A percentile compares a stretch with the other conserved stretches of the same genome.
phyloP scores from a whole-genome alignment of 2,888 invertebrate genomes.

The Caenorhabditis imperialis region DNA sequence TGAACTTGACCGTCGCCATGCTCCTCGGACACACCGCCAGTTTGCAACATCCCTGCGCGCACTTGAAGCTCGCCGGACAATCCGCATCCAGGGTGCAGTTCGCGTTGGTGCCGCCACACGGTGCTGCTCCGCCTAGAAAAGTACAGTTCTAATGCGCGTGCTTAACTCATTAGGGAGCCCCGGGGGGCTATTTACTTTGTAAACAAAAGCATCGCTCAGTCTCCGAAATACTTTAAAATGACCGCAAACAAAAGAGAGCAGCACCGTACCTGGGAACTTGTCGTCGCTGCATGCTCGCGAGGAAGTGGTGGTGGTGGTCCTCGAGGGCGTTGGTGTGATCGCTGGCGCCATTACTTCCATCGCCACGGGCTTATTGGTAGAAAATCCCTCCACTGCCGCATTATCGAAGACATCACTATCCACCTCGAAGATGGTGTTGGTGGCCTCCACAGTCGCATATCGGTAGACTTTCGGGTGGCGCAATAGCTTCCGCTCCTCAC shows the following conservation, averaged over 20 bases:
- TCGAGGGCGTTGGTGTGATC: constrained; percentile 29
- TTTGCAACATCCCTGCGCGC: constrained; percentile 63
- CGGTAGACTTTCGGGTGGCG: constrained; percentile 46
- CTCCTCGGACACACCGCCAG: constrained; percentile 61
- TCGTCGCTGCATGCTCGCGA: neutral
- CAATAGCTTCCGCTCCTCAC: constrained; percentile 49
- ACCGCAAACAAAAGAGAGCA: constrained; percentile 42
- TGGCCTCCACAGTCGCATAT: constrained; percentile 45
- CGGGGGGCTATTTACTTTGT: constrained; percentile 49
- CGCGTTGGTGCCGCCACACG: constrained; percentile 57
- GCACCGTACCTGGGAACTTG: no score
- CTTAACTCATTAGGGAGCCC: neutral
- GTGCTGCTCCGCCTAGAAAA: constrained; percentile 49
- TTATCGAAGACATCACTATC: constrained; percentile 44
- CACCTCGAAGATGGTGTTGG: constrained; percentile 45
- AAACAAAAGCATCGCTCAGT: constrained; percentile 25
- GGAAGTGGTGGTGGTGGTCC: constrained; percentile 54
- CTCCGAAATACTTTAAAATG: constrained; percentile 51
- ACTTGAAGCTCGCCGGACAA: constrained; percentile 67
- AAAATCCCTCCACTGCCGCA: constrained; percentile 36
- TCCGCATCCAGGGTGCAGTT: constrained; percentile 56
- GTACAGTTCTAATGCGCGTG: constrained; percentile 46
- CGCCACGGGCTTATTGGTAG: constrained; percentile 21
- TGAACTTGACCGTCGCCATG: constrained; percentile 41
- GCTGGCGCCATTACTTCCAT: constrained; percentile 36